These are phyloP conservation scores for Gila robusta DNA, from an alignment of 2,797 vertebrate species.

Conservation along the genomic window DNA sequence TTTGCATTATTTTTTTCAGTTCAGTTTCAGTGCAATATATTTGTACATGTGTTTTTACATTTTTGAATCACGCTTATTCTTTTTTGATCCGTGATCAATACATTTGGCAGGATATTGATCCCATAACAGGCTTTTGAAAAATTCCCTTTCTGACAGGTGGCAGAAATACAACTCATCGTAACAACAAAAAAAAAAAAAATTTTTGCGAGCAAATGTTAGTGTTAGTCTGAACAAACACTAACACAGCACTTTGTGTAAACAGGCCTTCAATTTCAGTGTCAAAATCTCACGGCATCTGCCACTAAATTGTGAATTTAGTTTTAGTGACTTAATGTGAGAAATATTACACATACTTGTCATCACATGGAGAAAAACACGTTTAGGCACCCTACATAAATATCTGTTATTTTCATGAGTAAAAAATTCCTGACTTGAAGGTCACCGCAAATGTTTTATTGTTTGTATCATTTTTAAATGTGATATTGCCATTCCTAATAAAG, in stretches of 20 bases:
- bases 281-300: no score
- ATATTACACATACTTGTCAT: background rate
- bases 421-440: background rate
- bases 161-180: background rate
- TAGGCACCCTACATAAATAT: background rate
- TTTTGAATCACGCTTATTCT: no score
- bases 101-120: no score
- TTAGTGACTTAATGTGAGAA: background rate
- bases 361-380: background rate
- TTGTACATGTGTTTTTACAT: no score
- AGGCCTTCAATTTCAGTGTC: no score
- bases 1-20: no score
- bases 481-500: background rate
- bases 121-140: background rate
- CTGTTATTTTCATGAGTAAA: conserved; percentile 2
- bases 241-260: no score
- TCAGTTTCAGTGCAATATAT: no score
- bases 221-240: no score
- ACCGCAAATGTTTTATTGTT: background rate
- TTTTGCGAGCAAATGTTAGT: no score
- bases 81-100: no score
- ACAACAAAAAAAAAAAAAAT: no score
- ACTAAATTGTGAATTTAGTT: background rate
- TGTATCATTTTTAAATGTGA: background rate
- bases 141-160: background rate